These are phyloP conservation scores for Mallateleia sp. DNA, from an alignment of 2,888 invertebrate genomes.

Conservation along the genomic window DNA sequence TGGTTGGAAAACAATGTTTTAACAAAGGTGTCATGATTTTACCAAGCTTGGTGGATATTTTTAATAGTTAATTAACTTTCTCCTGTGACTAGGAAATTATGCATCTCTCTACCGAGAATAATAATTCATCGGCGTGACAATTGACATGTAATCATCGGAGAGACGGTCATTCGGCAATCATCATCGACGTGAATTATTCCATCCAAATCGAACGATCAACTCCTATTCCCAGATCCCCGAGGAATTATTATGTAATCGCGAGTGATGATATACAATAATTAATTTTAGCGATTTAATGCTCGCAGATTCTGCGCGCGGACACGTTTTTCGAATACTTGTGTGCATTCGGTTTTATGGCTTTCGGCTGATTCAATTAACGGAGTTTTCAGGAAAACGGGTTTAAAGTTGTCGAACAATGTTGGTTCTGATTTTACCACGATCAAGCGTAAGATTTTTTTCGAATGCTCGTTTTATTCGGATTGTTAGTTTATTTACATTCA, in stretches of 20 bases:
- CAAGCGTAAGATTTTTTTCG: slow-evolving; percentile 29
- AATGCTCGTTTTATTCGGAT: too few species aligned
- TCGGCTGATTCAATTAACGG: slow-evolving; percentile 8
- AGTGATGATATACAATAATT: slow-evolving; percentile 64
- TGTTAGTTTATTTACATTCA: too few species aligned
- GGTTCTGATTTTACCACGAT: neutral
- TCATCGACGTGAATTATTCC: slow-evolving; percentile 69
- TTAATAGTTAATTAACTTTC: slow-evolving; percentile 62
- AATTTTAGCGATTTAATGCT: slow-evolving; percentile 39
- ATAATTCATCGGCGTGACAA: slow-evolving; percentile 71
- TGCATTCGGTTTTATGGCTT: slow-evolving; percentile 21
- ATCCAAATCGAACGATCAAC: slow-evolving; percentile 69
- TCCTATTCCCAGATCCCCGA: slow-evolving; percentile 54
- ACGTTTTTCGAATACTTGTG: slow-evolving; percentile 36
- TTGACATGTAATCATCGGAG: slow-evolving; percentile 72
- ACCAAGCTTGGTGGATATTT: slow-evolving; percentile 41
- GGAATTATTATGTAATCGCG: slow-evolving; percentile 65
- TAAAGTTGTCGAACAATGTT: neutral
- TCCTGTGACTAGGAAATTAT: slow-evolving; percentile 63
- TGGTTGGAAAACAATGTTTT: neutral
- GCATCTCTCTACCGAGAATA: slow-evolving; percentile 63
- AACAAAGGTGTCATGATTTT: slow-evolving; percentile 28
- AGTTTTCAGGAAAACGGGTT: slow-evolving; percentile 1
- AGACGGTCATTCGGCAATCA: slow-evolving; percentile 74
- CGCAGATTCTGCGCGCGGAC: slow-evolving; percentile 26